Percentiles rank a stretch among this genome's conserved stretches.
Conservation (phyloP, 2,888 invertebrate species). For the Tholera decimalis region DNA sequence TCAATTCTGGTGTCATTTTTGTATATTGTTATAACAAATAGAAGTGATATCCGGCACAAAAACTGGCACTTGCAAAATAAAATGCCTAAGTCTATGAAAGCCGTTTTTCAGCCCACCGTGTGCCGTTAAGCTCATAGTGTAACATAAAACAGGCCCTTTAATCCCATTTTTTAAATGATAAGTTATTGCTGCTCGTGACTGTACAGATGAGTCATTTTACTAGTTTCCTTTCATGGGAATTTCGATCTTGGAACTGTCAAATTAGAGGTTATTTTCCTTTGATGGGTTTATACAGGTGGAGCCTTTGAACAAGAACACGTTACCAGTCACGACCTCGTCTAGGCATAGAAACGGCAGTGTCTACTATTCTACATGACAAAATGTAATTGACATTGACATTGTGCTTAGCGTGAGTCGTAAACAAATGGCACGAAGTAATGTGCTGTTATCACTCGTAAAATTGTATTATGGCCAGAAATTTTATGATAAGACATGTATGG, state of each 20-base stretch:
- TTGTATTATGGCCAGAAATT: conserved; percentile 34
- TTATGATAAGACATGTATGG: conserved; percentile 35
- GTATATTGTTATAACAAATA: no score
- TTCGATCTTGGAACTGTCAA: conserved; percentile 5
- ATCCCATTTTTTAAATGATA: conserved; percentile 54
- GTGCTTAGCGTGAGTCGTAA: conserved; percentile 68
- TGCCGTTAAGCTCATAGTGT: conserved; percentile 50
- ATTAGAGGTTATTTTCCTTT: conserved; percentile 54
- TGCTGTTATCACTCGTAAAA: conserved; percentile 57
- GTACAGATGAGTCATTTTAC: conserved; percentile 57
- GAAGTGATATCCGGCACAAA: no score
- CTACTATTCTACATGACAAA: conserved; percentile 68
- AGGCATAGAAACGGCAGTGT: conserved; percentile 68
- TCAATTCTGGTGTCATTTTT: no score
- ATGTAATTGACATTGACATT: conserved; percentile 79
- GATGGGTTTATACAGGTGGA: conserved; percentile 55
- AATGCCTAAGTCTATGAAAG: no score
- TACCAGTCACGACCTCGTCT: conserved; percentile 69
- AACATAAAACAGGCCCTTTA: conserved; percentile 36
- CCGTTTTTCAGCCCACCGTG: no score
- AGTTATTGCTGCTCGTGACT: conserved; percentile 55
- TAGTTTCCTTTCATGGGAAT: conserved; percentile 28
- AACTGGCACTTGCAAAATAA: no score
- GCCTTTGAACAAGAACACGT: conserved; percentile 67
- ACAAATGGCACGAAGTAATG: conserved; percentile 44